Base-by-base conservation (phyloP, 1,140 invertebrate genomes). In the Drosophila ambigua region DNA sequence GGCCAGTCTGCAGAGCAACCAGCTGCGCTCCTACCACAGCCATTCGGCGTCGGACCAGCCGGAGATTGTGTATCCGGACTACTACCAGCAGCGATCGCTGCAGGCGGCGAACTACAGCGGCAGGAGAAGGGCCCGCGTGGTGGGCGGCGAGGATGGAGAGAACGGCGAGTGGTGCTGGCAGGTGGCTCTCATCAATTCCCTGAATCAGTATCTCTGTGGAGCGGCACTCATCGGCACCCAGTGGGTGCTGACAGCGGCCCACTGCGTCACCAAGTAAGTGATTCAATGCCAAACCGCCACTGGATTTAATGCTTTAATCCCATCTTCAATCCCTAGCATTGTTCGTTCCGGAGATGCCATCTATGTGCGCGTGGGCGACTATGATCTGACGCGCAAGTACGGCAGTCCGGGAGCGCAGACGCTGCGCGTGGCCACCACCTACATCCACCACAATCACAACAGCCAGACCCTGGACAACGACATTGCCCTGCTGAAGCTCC, bases 371-470 rank as follows among this genome's bases (percentile, higher is more conserved):
- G 97, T 98, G 0, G 98, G 98, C 0, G 98, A 99, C 90, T 97
- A 98, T 85, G 97, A 99, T 92, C 92, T 98, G 59, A 97, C 97
- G 2, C 92, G 95, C 9, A 97, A 97, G 87, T 97, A 97, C 77
- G 96, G 96, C 13, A 97, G 96, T 72, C 96, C 96, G 0, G 96
- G 96, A 2, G 97, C 97, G 0, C 97, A 98, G 92, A 98, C 97
- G 0, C 93, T 98, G 13, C 93, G 96, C 16, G 97, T 98, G 5
- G 96, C 96, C 23, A 98, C 97, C 13, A 98, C 97, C 0, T 98
- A 98, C 91, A 98, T 98, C 49, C 98, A 99, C 91, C 97, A 98
- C 79, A 98, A 98, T 92, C 98, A 99, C 93, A 98, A 99, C 91
- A 97, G 96, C 69, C 97, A 98, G 92, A 99, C 98, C 0, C 93